phyloP scores from a whole-genome alignment of 2,797 vertebrate species.

The Naso thynnoides region DNA sequence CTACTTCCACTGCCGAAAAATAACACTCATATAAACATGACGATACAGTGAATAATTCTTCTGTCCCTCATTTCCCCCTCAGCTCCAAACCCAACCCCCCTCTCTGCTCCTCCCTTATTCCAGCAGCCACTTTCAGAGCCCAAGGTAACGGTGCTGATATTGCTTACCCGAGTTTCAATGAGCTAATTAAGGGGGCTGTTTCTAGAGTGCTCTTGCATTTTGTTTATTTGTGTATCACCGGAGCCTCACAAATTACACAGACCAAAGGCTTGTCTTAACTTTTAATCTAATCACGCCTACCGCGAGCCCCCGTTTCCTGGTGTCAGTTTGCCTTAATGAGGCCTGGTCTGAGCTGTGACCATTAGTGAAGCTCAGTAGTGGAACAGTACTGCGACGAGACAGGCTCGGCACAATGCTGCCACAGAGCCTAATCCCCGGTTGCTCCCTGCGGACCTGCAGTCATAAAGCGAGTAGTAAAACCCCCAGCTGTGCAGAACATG shows the following conservation, averaged over 20 bases:
- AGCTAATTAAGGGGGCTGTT: slow-evolving; percentile 82
- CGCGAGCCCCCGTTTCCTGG: slow-evolving; percentile 66
- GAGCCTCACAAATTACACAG: slow-evolving; percentile 77
- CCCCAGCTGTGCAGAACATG: slow-evolving; percentile 71
- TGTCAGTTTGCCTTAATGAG: slow-evolving; percentile 83
- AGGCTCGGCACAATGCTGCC: slow-evolving; percentile 62
- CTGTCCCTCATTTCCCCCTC: slow-evolving; percentile 40
- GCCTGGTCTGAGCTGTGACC: slow-evolving; percentile 73
- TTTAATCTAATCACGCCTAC: slow-evolving; percentile 81
- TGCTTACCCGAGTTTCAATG: slow-evolving; percentile 74
- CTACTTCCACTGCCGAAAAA: slow-evolving; percentile 36
- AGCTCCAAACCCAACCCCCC: background rate
- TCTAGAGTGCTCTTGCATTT: slow-evolving; percentile 76
- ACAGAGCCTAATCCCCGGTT: slow-evolving; percentile 71
- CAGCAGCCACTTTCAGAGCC: slow-evolving; percentile 59
- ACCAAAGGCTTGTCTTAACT: slow-evolving; percentile 83
- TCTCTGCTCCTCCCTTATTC: slow-evolving; percentile 18
- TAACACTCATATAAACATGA: slow-evolving; percentile 46
- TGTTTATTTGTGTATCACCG: slow-evolving; percentile 81
- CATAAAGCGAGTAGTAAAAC: slow-evolving; percentile 64
- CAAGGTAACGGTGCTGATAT: slow-evolving; percentile 62
- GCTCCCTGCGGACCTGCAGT: slow-evolving; percentile 68
- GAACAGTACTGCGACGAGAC: slow-evolving; percentile 67
- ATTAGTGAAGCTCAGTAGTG: slow-evolving; percentile 81
- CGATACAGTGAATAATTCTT: slow-evolving; percentile 42